Evolutionary conservation across 2,888 invertebrate species (phyloP).

Genomic region (Orchesellides sinensis): DNA sequence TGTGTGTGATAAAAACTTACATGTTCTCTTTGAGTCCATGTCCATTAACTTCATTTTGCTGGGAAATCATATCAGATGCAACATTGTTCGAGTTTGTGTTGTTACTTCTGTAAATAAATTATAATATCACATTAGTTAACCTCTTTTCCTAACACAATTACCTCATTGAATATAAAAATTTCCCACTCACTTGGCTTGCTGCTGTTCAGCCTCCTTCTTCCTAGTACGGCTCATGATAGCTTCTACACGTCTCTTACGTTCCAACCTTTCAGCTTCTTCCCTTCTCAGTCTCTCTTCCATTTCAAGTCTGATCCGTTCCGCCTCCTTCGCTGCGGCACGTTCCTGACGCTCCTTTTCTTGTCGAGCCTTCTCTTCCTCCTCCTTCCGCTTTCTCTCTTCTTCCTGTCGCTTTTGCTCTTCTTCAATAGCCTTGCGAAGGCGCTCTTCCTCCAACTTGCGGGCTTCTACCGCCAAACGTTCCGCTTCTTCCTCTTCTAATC

Average conservation of each 20-base stretch:
- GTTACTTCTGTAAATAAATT: slow-evolving; percentile 41
- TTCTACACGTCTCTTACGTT: slow-evolving; percentile 92
- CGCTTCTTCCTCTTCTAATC: slow-evolving; percentile 88
- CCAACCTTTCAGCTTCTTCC: slow-evolving; percentile 93
- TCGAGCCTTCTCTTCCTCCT: slow-evolving; percentile 87
- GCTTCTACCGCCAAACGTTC: slow-evolving; percentile 87
- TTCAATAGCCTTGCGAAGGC: slow-evolving; percentile 89
- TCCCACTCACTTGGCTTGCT: slow-evolving; percentile 70
- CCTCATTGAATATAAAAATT: not conserved
- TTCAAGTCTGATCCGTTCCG: slow-evolving; percentile 84
- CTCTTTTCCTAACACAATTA: not conserved
- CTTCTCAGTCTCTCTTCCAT: slow-evolving; percentile 88
- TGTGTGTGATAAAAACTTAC: slow-evolving; percentile 29
- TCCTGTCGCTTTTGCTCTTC: slow-evolving; percentile 85
- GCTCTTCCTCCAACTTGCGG: slow-evolving; percentile 89
- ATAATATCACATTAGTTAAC: too few species aligned
- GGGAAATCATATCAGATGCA: slow-evolving; percentile 44
- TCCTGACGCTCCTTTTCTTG: slow-evolving; percentile 92
- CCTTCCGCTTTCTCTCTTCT: slow-evolving; percentile 87
- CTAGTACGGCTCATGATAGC: slow-evolving; percentile 95
- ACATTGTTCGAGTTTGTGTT: slow-evolving; percentile 56
- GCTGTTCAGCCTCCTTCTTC: slow-evolving; percentile 77
- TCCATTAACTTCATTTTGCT: slow-evolving; percentile 61
- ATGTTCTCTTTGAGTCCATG: slow-evolving; percentile 65
- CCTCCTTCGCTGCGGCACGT: slow-evolving; percentile 77